Percentiles rank a stretch among this genome's conserved stretches.
phyloP scores from a whole-genome alignment of 2,797 vertebrate species.

The Rhinogobio ventralis region DNA sequence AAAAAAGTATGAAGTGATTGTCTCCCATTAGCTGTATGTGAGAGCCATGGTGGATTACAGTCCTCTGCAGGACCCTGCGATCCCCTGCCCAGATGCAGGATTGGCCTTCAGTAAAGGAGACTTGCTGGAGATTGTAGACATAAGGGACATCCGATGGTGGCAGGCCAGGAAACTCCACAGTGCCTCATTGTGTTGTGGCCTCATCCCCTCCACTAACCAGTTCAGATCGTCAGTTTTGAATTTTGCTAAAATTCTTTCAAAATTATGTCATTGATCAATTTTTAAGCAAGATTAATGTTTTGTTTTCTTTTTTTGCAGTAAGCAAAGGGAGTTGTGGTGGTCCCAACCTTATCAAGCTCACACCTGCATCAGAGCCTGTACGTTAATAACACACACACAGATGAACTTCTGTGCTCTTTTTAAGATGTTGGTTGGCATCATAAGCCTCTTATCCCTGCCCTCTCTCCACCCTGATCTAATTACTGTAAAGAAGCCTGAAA shows the following conservation, averaged over 20 bases:
- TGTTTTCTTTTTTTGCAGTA: slow-evolving; percentile 73
- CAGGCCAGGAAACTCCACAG: slow-evolving; percentile 88
- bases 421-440: slow-evolving; percentile 35
- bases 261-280: neutral
- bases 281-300: neutral
- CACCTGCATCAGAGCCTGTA: slow-evolving; percentile 82
- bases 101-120: slow-evolving; percentile 88
- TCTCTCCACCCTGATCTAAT: slow-evolving; percentile 45
- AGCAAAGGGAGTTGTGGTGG: slow-evolving; percentile 91
- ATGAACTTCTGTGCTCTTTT: neutral
- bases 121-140: slow-evolving; percentile 92
- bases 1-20: neutral
- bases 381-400: slow-evolving; percentile 59
- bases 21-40: slow-evolving; percentile 80
- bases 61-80: slow-evolving; percentile 86
- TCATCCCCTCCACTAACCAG: slow-evolving; percentile 88
- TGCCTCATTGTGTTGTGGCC: slow-evolving; percentile 80
- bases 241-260: neutral
- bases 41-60: slow-evolving; percentile 90
- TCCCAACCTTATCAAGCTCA: slow-evolving; percentile 83
- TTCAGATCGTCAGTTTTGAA: slow-evolving; percentile 69
- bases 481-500: slow-evolving; percentile 35
- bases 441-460: slow-evolving; percentile 37
- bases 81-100: slow-evolving; percentile 88
- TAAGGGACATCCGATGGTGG: slow-evolving; percentile 90